phyloP scores from a whole-genome alignment of 2,888 invertebrate species.

The Acanthosepion esculentum region DNA sequence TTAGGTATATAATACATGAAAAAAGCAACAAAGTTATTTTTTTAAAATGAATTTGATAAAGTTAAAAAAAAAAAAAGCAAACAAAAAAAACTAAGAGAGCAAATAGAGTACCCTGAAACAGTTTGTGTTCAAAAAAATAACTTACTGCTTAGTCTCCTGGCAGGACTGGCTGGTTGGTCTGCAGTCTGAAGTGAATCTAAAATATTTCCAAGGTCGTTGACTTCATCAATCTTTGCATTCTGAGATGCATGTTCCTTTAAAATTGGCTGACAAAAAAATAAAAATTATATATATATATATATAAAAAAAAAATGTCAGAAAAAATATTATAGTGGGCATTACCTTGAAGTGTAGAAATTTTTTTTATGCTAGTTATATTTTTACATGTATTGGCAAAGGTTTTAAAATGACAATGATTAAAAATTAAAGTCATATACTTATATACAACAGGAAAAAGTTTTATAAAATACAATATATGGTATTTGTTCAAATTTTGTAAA shows the following conservation, averaged over 20 bases:
- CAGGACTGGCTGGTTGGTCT: conserved; percentile 85
- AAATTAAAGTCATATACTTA: background rate
- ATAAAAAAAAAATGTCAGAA: too few species aligned
- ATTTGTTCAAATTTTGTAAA: too few species aligned
- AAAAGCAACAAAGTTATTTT: background rate
- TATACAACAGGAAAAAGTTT: background rate
- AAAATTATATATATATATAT: background rate
- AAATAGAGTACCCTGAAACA: background rate
- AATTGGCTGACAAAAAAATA: conserved; percentile 79
- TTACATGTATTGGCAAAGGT: background rate
- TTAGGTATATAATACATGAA: too few species aligned
- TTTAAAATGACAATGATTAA: background rate
- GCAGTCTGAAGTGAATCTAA: conserved; percentile 86
- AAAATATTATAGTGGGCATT: too few species aligned
- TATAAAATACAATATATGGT: too few species aligned
- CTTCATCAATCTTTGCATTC: conserved; percentile 88
- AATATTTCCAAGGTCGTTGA: conserved; percentile 90
- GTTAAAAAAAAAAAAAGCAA: too few species aligned
- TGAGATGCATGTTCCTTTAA: conserved; percentile 92
- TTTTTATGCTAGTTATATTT: too few species aligned
- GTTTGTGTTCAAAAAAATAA: background rate
- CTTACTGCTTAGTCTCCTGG: conserved; percentile 77
- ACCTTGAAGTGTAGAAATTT: background rate
- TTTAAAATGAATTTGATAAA: background rate
- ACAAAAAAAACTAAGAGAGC: background rate